A percentile compares a stretch with the other conserved stretches of the same genome.
Conservation (phyloP, 2,888 invertebrate genomes). For the Beris chalybata region DNA sequence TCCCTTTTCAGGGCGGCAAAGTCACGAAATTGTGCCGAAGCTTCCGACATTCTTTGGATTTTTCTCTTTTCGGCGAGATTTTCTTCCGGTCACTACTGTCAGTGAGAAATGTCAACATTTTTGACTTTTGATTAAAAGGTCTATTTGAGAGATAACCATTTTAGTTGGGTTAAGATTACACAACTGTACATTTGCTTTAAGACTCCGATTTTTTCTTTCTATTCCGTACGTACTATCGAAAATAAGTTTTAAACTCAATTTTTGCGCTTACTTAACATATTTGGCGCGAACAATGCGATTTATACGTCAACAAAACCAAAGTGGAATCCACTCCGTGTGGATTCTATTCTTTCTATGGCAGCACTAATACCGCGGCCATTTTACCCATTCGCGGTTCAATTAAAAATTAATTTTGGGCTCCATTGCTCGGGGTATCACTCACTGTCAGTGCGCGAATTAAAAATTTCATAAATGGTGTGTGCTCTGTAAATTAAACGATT, state of each 20-base stretch:
- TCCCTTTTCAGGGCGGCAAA: constrained; percentile 50
- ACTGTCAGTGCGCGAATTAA: constrained; percentile 29
- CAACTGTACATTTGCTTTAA: too few species aligned
- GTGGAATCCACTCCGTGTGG: too few species aligned
- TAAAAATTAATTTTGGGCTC: constrained; percentile 3
- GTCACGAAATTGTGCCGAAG: constrained; percentile 46
- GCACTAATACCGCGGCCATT: too few species aligned
- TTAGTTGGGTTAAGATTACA: too few species aligned
- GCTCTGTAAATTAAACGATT: constrained; percentile 31
- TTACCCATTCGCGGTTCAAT: too few species aligned
- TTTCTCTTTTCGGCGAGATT: not conserved
- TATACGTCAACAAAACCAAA: too few species aligned
- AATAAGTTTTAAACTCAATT: not conserved
- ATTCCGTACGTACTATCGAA: too few species aligned
- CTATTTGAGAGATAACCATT: too few species aligned
- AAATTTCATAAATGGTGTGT: constrained; percentile 30
- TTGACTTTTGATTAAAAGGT: not conserved
- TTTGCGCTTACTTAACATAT: not conserved
- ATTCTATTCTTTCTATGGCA: too few species aligned
- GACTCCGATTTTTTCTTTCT: too few species aligned
- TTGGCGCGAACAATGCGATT: not conserved
- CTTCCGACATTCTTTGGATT: constrained; percentile 2
- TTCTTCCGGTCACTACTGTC: not conserved
- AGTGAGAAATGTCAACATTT: constrained; percentile 5
- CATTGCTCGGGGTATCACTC: constrained; percentile 8